Conservation (phyloP, 2,797 vertebrate species). For the Silurus aristotelis region DNA sequence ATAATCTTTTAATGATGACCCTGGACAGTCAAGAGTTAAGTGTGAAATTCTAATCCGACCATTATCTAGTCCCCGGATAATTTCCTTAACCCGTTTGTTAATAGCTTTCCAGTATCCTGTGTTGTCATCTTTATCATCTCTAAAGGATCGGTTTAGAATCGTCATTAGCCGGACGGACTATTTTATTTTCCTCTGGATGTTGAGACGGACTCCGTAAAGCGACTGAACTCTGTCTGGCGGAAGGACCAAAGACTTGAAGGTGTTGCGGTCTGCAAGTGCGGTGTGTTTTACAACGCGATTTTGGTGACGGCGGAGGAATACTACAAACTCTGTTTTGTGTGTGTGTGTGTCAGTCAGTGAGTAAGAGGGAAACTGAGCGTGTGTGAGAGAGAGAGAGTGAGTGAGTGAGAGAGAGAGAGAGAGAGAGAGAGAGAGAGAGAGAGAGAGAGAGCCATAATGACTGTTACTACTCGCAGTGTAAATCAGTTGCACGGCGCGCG, state of each 20-base stretch:
- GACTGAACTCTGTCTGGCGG: slow-evolving; percentile 63
- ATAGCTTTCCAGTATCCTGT: neutral
- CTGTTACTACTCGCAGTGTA: slow-evolving; percentile 59
- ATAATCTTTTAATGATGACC: neutral
- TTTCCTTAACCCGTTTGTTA: neutral
- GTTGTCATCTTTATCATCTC: neutral
- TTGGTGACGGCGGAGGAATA: slow-evolving; percentile 63
- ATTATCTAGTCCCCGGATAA: neutral
- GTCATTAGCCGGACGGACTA: slow-evolving; percentile 36
- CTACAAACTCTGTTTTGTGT: slow-evolving; percentile 29
- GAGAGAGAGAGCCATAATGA: slow-evolving; percentile 51
- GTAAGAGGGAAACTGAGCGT: slow-evolving; percentile 23
- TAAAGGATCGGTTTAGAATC: neutral
- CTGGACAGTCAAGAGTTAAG: slow-evolving; percentile 32
- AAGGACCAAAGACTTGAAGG: slow-evolving; percentile 47
- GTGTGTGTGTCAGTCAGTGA: slow-evolving; percentile 5
- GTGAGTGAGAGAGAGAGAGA: slow-evolving; percentile 8
- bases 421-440: slow-evolving; percentile 30
- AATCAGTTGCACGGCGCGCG: slow-evolving; percentile 64
- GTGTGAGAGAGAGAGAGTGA: slow-evolving; percentile 11
- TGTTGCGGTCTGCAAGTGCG: slow-evolving; percentile 54
- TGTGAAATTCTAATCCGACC: neutral
- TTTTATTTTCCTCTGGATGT: slow-evolving; percentile 22
- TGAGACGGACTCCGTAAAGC: slow-evolving; percentile 29
- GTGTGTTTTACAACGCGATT: slow-evolving; percentile 41